Evolutionary conservation across 2,113 vertebrate species (phyloP), one percentile per base, ranked within the genome.

Genomic region (Hippopotamus amphibius): DNA sequence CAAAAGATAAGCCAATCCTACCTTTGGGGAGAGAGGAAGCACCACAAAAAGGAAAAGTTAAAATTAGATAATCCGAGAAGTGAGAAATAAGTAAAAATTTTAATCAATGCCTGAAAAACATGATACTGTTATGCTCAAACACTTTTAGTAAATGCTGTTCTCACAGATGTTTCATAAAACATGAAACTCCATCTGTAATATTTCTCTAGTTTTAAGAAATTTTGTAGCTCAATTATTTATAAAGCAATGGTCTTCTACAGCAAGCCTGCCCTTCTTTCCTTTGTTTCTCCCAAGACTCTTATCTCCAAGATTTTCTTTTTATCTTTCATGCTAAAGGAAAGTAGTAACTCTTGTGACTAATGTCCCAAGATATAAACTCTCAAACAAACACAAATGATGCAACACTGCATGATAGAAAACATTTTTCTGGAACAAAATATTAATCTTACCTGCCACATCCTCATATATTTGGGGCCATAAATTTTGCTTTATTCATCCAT

Each of bases 311-410:
- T 92, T 93, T 95, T 69, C 48, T 71, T 88, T 77, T n/a, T 71
- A 88, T 81, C 24, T 87, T 81, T 93, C 68, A 79, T 86, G n/a
- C 48, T 87, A 41, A 96, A 96, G 63, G 43, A 71, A 90, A 85
- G 22, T 15, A 89, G 43, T 83, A 95, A 93, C 68, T 93, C 80
- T 74, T 79, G 41, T 74, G 86, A 93, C 21, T 91, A 48, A 95
- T 89, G 68, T 37, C 28, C 59, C 61, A 41, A 89, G 61, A 88
- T 41, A 94, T 1, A 82, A 37, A 95, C 37, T 79, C 65, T 93
- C 59, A 69, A 97, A 84, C 48, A 77, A 79, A 48, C 11, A 46
- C 24, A 89, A 92, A 43, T 5, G 17, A 4, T 41, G 26, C 37
- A 63, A 24, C 5, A 30, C 4, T 77, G 5, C 59, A 59, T 12